These are phyloP conservation scores for Hyperopisus bebe DNA, from an alignment of 2,113 vertebrate genomes.

Conservation along the genomic window DNA sequence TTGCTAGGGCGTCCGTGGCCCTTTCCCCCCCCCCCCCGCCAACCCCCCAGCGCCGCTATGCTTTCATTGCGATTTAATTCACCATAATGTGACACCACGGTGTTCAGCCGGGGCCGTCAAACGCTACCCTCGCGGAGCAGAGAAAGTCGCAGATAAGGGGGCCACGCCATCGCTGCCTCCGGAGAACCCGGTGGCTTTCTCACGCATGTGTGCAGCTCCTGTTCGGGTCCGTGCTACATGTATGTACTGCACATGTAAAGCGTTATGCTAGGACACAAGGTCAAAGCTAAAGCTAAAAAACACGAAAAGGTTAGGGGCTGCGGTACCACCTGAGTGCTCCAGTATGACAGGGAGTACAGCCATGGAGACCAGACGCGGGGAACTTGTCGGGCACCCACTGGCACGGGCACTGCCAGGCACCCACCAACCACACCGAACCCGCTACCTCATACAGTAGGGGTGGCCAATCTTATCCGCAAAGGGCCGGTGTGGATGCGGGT, in stretches of 20 bases:
- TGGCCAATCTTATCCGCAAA: too few species aligned
- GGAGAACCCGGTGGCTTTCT: not conserved
- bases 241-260: not conserved
- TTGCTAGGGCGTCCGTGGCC: not conserved
- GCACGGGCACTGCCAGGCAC: too few species aligned
- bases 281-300: not conserved
- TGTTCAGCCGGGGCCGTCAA: not conserved
- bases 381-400: not conserved
- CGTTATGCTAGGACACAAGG: too few species aligned
- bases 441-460: not conserved
- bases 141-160: not conserved
- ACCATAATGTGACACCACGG: not conserved
- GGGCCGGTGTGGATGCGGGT: too few species aligned
- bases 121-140: not conserved
- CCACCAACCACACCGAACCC: not conserved
- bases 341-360: not conserved
- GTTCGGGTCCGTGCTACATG: not conserved
- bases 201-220: not conserved
- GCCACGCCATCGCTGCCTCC: not conserved
- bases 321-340: not conserved
- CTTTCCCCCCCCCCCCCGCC: too few species aligned
- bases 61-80: conserved; percentile 8
- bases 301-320: not conserved
- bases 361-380: not conserved
- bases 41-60: not conserved